Conservation (phyloP, 2,888 invertebrate genomes). For the Dicyrtoma fusca region DNA sequence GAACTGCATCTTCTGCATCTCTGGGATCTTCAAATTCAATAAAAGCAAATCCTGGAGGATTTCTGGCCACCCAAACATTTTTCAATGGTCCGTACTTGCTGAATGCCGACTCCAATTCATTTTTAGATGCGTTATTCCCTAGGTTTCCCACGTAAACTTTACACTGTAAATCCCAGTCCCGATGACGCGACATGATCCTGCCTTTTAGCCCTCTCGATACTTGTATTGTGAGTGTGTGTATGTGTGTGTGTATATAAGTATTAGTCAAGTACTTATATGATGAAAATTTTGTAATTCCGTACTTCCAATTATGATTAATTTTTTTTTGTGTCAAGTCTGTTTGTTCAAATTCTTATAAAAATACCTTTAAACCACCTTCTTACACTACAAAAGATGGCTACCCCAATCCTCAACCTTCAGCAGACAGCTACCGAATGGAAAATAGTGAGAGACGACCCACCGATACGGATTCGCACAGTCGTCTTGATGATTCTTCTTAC, state of each 20-base stretch:
- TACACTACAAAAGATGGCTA: slow-evolving; percentile 27
- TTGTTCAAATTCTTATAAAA: not conserved
- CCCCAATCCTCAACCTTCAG: slow-evolving; percentile 21
- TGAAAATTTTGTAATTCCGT: not conserved
- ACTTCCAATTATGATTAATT: too few species aligned
- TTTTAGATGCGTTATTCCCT: slow-evolving; percentile 86
- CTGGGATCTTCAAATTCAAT: slow-evolving; percentile 86
- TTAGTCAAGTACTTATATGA: not conserved
- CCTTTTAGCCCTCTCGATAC: not conserved
- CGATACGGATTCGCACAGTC: slow-evolving; percentile 18
- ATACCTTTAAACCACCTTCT: slow-evolving; percentile 7
- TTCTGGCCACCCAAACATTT: slow-evolving; percentile 92
- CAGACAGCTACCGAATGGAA: slow-evolving; percentile 23
- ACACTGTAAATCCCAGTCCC: slow-evolving; percentile 83
- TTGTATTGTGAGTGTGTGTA: not conserved
- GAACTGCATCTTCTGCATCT: slow-evolving; percentile 77
- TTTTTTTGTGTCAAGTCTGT: too few species aligned
- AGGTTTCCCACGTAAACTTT: slow-evolving; percentile 93
- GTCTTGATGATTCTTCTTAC: not conserved
- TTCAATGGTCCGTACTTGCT: slow-evolving; percentile 83
- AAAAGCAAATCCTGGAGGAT: slow-evolving; percentile 90
- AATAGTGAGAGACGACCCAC: not conserved
- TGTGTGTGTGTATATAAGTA: not conserved
- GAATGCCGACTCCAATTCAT: slow-evolving; percentile 85
- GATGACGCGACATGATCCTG: slow-evolving; percentile 67